Evolutionary conservation across 2,797 vertebrate species (phyloP).

Genomic region (Gallinago nigripennis): DNA sequence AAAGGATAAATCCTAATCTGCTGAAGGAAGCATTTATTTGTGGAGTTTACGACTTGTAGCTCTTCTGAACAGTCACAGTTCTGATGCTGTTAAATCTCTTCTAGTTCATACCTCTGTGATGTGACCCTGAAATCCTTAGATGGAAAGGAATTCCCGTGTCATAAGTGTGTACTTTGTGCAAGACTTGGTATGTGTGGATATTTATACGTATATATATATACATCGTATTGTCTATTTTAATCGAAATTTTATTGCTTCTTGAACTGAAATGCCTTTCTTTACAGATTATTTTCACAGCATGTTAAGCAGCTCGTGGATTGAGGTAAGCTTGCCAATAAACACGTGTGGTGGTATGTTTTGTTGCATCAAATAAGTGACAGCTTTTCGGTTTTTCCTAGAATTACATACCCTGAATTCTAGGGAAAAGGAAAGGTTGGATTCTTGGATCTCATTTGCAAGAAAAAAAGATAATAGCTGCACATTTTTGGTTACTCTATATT

Average conservation of each 20-base stretch:
- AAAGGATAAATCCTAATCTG: neutral
- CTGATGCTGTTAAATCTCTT: conserved; percentile 50
- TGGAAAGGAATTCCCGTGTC: conserved; percentile 94
- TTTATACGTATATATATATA: neutral
- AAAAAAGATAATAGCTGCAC: neutral
- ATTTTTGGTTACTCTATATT: neutral
- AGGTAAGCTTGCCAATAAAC: conserved; percentile 80
- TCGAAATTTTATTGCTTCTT: conserved; percentile 14
- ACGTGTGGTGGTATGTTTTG: neutral
- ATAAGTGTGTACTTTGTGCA: conserved; percentile 96
- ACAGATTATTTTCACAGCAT: conserved; percentile 96
- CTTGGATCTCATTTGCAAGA: neutral
- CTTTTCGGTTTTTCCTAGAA: neutral
- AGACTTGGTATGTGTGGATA: conserved; percentile 86
- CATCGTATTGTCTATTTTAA: neutral
- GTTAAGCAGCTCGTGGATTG: conserved; percentile 97
- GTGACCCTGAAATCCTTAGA: conserved; percentile 94
- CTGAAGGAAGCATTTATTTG: neutral
- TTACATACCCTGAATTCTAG: neutral
- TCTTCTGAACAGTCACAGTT: neutral
- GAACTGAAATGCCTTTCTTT: conserved; percentile 70
- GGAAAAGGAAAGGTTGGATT: neutral
- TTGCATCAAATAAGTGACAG: neutral
- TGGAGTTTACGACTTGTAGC: neutral
- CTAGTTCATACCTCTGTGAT: conserved; percentile 90